These are phyloP conservation scores for Stenichneumon culpator DNA, from an alignment of 2,888 invertebrate genomes.

Conservation along the genomic window DNA sequence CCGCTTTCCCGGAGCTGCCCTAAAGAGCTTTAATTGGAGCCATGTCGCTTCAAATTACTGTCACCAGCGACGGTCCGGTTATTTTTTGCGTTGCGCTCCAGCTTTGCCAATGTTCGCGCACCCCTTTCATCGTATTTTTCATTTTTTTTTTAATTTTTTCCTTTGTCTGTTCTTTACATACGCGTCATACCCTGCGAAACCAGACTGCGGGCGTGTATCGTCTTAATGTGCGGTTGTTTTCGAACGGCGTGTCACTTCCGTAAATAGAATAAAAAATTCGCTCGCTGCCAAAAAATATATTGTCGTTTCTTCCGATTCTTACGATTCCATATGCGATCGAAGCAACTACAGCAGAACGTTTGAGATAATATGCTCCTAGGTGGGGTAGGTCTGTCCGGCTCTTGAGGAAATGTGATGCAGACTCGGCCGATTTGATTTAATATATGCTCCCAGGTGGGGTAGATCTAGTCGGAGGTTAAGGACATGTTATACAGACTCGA, in stretches of 20 bases:
- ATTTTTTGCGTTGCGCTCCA: constrained; percentile 67
- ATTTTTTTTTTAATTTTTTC: constrained; percentile 55
- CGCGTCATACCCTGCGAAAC: not conserved
- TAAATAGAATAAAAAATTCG: not conserved
- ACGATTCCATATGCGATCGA: too few relatives aligned
- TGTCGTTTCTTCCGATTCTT: too few relatives aligned
- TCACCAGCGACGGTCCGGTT: constrained; percentile 77
- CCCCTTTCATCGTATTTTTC: constrained; percentile 59
- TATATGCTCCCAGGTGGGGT: too few relatives aligned
- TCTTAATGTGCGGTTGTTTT: not conserved
- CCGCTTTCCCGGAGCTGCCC: constrained; percentile 61
- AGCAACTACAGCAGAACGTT: too few relatives aligned
- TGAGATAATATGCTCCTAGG: too few relatives aligned
- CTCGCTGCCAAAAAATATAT: too few relatives aligned
- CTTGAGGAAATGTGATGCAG: too few relatives aligned
- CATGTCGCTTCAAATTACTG: constrained; percentile 78
- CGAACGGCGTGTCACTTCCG: not conserved
- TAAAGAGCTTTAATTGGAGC: constrained; percentile 80
- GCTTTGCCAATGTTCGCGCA: constrained; percentile 53
- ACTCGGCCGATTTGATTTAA: too few relatives aligned
- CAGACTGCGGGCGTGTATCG: not conserved
- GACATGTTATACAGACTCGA: too few relatives aligned
- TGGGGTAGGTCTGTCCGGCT: too few relatives aligned
- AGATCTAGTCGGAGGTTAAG: too few relatives aligned
- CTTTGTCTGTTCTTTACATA: not conserved